Evolutionary conservation across 2,888 invertebrate genomes (phyloP), one percentile per base, ranked within the genome.

Genomic region (Andricus curvator): DNA sequence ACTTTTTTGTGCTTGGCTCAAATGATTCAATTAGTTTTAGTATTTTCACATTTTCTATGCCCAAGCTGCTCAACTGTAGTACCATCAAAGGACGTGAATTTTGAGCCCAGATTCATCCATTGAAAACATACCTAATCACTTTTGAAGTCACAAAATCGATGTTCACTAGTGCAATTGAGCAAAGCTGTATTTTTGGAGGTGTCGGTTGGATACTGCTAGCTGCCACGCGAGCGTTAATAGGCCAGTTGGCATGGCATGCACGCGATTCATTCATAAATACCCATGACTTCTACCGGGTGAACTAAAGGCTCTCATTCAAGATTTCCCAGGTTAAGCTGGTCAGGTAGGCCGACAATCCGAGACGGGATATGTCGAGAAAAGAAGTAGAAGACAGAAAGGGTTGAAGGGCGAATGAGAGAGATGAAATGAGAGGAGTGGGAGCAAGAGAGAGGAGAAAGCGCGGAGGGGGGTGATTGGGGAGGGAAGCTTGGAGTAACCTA

Each of bases 241-340:
- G 86, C 87, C 82, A 85, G 83, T 83, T 85, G 87, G 87, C 87
- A 88, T 66, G 81, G 77, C 82, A 84, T 88, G 89, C 90, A 91
- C 90, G 91, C 90, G 90, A 91, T 91, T 90, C 90, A 91, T 91
- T 91, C 90, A 91, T 89, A 89, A 90, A 85, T 83, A 83, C 79
- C 70, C 56, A 51, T 48, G 33, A 51, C 22, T 70, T 48, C 25
- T 33, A 51, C 48, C 20, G 70, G 48, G 25, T 51, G 48, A 20
- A 70, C 29, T 70, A 29, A 29, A 51, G 51, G 44, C 44, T 48
- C 70, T 51, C 51, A 70, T 51, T 51, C 70, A 70, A 44, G 70
- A 29, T 70, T 48, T 51, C 20, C 20, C 22, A 70, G 70, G 70
- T 51, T 70, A 67, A 44, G 67, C 44, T 67, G 67, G 67, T 44